phyloP scores from a whole-genome alignment of 2,113 vertebrate genomes.

The Triplophysa siluroides region DNA sequence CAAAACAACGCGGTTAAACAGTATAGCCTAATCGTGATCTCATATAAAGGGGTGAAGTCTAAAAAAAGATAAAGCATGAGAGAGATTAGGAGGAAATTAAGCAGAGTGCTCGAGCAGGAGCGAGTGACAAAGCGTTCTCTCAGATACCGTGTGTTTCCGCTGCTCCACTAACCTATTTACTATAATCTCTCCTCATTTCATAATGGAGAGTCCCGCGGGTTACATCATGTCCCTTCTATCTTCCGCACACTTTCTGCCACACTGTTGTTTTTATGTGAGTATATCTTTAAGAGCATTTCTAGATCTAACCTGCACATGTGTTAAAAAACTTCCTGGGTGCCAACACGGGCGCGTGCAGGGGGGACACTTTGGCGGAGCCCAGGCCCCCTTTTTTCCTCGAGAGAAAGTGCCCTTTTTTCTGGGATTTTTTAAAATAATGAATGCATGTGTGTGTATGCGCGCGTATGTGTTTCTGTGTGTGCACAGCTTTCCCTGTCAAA shows the following conservation, averaged over 20 bases:
- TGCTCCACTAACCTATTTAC: constrained; percentile 79
- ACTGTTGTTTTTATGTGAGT: constrained; percentile 52
- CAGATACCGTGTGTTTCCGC: constrained; percentile 36
- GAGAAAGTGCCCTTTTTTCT: too few relatives aligned
- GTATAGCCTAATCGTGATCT: background rate
- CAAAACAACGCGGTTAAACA: background rate
- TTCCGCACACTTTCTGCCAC: constrained; percentile 37
- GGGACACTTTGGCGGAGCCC: too few relatives aligned
- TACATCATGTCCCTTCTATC: constrained; percentile 66
- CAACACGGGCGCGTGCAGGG: too few relatives aligned
- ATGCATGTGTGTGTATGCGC: too few relatives aligned
- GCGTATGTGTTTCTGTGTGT: too few relatives aligned
- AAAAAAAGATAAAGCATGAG: background rate
- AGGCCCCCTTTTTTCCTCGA: too few relatives aligned
- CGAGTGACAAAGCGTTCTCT: constrained; percentile 44
- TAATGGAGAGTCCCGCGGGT: constrained; percentile 65
- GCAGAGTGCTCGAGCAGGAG: background rate
- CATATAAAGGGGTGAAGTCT: constrained; percentile 17
- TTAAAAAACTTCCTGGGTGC: too few relatives aligned
- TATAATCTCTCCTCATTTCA: constrained; percentile 73
- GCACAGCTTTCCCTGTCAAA: too few relatives aligned
- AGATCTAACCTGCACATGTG: background rate
- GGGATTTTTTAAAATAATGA: too few relatives aligned
- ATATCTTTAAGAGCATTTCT: background rate
- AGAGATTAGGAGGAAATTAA: background rate